Evolutionary conservation across 2,797 vertebrate genomes (phyloP).

Genomic region (Typhlichthys eigenmanni): DNA sequence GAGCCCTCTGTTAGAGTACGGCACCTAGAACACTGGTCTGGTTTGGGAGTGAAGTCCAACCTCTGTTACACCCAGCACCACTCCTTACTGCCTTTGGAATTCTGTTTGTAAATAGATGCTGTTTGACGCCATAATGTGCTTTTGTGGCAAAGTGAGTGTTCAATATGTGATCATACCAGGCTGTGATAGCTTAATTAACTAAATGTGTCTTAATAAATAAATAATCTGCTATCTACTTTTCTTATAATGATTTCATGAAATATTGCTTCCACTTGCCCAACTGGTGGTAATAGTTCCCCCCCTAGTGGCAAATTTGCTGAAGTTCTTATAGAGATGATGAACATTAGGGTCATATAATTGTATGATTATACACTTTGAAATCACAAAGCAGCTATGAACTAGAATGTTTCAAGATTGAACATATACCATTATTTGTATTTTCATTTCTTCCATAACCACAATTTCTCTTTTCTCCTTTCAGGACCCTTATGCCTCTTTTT

Average conservation of each 20-base stretch:
- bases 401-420: not conserved
- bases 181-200: not conserved
- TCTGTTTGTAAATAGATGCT: not conserved
- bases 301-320: constrained; percentile 53
- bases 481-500: constrained; percentile 84
- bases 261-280: not conserved
- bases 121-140: not conserved
- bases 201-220: constrained; percentile 11
- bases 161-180: not conserved
- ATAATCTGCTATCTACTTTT: not conserved
- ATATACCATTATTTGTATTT: not conserved
- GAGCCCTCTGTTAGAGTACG: not conserved
- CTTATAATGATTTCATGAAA: constrained; percentile 1
- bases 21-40: too few relatives aligned
- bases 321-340: not conserved
- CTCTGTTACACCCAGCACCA: too few relatives aligned
- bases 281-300: constrained; percentile 30
- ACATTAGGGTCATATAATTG: too few relatives aligned
- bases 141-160: not conserved
- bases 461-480: constrained; percentile 49
- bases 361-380: not conserved
- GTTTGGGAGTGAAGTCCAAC: too few relatives aligned
- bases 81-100: too few relatives aligned
- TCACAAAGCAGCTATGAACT: not conserved
- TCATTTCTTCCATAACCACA: not conserved